Conservation (phyloP, 1,140 invertebrate genomes). For the Batillaria attramentaria region DNA sequence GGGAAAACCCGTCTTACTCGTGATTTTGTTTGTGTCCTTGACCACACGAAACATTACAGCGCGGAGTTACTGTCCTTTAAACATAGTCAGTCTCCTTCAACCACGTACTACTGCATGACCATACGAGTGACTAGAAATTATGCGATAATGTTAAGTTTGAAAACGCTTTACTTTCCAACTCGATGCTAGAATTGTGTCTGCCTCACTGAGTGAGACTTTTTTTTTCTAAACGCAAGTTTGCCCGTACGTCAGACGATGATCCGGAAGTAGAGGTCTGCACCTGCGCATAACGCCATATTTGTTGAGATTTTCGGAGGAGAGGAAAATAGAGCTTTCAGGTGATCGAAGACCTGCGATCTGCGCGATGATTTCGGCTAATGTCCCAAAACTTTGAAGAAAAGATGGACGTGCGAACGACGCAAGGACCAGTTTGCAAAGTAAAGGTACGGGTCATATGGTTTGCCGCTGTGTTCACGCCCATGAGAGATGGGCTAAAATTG, state of each 20-base stretch:
- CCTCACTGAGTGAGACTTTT: too few species aligned
- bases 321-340: conserved; percentile 24
- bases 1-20: conserved; percentile 10
- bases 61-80: too few species aligned
- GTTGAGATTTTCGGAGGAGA: conserved; percentile 29
- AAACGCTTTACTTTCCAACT: too few species aligned
- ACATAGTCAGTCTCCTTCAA: too few species aligned
- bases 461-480: conserved; percentile 14
- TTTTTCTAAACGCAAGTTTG: too few species aligned
- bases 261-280: conserved; percentile 28
- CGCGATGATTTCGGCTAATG: conserved; percentile 24
- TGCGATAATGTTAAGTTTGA: too few species aligned
- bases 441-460: conserved; percentile 17
- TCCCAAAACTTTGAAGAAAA: not conserved
- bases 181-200: too few species aligned
- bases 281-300: conserved; percentile 34
- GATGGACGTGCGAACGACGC: conserved; percentile 21
- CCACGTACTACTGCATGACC: too few species aligned
- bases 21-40: conserved; percentile 19
- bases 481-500: conserved; percentile 26
- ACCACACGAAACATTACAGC: too few species aligned
- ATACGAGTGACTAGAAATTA: too few species aligned
- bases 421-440: conserved; percentile 10
- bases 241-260: not conserved
- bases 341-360: conserved; percentile 16